Conservation (phyloP, 2,113 vertebrate species). For the Coregonus clupeaformis region DNA sequence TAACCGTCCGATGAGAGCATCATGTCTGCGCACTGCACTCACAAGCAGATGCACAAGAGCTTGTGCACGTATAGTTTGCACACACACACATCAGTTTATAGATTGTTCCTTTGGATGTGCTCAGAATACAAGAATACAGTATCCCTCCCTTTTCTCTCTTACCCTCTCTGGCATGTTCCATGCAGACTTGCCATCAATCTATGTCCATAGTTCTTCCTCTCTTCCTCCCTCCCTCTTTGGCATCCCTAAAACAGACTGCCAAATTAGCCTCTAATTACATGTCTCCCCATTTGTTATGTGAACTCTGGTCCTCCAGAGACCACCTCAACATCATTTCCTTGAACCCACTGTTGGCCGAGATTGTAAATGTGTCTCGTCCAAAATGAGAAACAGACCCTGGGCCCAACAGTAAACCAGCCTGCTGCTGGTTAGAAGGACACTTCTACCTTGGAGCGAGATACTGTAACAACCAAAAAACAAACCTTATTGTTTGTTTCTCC, state of each 20-base stretch:
- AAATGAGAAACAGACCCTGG: background rate
- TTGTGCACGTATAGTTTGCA: background rate
- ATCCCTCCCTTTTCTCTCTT: background rate
- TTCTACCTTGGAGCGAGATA: too few species aligned
- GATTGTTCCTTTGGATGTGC: background rate
- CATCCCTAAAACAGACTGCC: constrained; percentile 31
- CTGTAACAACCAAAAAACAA: too few species aligned
- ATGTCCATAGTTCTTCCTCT: background rate
- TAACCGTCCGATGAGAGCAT: background rate
- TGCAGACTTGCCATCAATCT: background rate
- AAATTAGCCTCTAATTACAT: constrained; percentile 43
- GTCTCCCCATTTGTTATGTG: constrained; percentile 16
- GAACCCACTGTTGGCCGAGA: background rate
- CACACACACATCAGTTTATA: too few species aligned
- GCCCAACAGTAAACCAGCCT: background rate
- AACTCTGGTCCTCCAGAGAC: constrained; percentile 20
- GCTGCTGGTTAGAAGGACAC: background rate
- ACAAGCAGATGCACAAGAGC: background rate
- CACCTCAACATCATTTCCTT: background rate
- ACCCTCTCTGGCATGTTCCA: background rate
- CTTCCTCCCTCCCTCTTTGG: background rate
- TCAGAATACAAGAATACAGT: background rate
- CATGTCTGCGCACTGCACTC: background rate
- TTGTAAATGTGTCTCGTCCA: constrained; percentile 1
- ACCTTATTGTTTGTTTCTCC: too few species aligned